phyloP scores from a whole-genome alignment of 2,113 vertebrate species.

The Vidua macroura region DNA sequence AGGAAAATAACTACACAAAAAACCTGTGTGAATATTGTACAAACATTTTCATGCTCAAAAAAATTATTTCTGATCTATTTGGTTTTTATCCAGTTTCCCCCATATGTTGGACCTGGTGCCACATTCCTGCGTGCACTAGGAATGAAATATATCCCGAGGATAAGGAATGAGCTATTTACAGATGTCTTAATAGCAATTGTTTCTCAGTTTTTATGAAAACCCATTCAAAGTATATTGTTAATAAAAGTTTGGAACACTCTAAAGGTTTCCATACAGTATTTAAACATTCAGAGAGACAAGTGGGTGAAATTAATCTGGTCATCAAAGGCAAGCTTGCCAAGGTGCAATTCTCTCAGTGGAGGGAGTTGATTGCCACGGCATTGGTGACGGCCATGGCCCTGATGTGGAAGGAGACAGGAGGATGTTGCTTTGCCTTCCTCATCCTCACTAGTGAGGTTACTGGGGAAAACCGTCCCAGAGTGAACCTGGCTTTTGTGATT shows the following conservation, averaged over 20 bases:
- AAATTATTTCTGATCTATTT: not conserved
- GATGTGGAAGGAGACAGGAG: not conserved
- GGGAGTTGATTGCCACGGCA: not conserved
- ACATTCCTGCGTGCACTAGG: not conserved
- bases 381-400: not conserved
- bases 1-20: not conserved
- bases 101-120: not conserved
- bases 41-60: not conserved
- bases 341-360: not conserved
- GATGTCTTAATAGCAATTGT: not conserved
- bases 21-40: not conserved
- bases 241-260: not conserved
- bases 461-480: not conserved
- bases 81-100: not conserved
- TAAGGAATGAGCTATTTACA: not conserved
- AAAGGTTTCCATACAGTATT: not conserved
- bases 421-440: not conserved
- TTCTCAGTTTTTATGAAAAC: not conserved
- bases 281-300: not conserved
- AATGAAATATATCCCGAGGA: not conserved
- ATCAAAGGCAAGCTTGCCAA: not conserved
- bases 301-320: not conserved
- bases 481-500: not conserved
- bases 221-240: not conserved
- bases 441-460: accelerated